Evolutionary conservation across 2,113 vertebrate genomes (phyloP).

Genomic region (Austrofundulus limnaeus): DNA sequence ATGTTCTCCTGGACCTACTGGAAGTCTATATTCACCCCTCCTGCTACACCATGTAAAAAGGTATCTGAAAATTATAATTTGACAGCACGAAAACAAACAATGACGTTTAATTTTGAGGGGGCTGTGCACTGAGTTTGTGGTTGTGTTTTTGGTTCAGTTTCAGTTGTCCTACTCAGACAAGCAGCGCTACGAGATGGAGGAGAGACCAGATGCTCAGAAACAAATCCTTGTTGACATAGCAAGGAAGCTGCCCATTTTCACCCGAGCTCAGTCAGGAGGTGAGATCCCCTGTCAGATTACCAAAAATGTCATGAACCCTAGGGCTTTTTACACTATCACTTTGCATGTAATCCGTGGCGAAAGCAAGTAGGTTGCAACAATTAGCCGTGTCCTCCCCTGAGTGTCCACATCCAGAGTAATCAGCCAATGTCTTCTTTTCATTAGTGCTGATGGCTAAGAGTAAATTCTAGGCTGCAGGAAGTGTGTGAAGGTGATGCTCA

Average conservation of each 20-base stretch:
- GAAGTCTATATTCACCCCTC: constrained; percentile 95
- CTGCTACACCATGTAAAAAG: constrained; percentile 91
- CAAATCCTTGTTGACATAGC: constrained; percentile 91
- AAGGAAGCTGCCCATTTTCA: constrained; percentile 90
- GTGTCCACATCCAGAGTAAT: constrained; percentile 41
- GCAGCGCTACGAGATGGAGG: constrained; percentile 91
- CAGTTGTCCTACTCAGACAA: constrained; percentile 92
- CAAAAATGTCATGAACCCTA: neutral
- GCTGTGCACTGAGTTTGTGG: neutral
- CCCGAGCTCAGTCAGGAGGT: constrained; percentile 91
- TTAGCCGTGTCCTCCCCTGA: constrained; percentile 18
- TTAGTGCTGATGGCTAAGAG: constrained; percentile 61
- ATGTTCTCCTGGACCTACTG: constrained; percentile 98
- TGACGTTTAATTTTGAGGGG: neutral
- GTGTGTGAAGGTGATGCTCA: constrained; percentile 48
- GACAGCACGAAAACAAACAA: neutral
- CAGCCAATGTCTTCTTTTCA: constrained; percentile 56
- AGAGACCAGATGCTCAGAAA: constrained; percentile 91
- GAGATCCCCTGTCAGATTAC: neutral
- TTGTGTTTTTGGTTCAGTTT: constrained; percentile 77
- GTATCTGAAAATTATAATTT: constrained; percentile 65
- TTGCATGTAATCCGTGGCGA: constrained; percentile 28
- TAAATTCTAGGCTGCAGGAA: constrained; percentile 51
- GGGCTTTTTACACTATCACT: constrained; percentile 4
- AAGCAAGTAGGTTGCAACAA: constrained; percentile 27